Percentiles rank a stretch among this genome's conserved stretches.
phyloP scores from a whole-genome alignment of 2,113 vertebrate species.

The Zosterops lateralis region DNA sequence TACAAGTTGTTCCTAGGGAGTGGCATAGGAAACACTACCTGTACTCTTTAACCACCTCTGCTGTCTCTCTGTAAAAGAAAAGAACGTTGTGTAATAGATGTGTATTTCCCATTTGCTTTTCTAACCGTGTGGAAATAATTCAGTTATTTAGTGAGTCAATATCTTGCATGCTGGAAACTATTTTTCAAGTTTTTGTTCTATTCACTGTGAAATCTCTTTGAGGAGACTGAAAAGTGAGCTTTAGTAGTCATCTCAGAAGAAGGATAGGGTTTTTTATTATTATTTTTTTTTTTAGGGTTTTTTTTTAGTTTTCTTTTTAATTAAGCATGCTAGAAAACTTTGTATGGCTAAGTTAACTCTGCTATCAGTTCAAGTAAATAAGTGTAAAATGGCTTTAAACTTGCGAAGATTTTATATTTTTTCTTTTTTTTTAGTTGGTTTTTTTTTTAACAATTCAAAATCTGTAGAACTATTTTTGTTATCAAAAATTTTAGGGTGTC shows the following conservation, averaged over 20 bases:
- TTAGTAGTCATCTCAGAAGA: neutral
- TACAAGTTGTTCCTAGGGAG: neutral
- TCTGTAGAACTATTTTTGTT: neutral
- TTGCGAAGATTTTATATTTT: neutral
- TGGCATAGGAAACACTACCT: neutral
- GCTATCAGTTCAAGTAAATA: neutral
- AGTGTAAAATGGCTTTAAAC: neutral
- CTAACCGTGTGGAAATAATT: neutral
- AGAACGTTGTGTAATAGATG: neutral
- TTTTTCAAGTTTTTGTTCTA: neutral
- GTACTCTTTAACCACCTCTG: neutral
- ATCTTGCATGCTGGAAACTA: neutral
- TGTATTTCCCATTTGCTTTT: neutral
- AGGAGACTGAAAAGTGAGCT: rapidly evolving
- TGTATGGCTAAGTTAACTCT: neutral
- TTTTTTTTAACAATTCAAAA: neutral
- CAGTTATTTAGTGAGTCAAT: neutral
- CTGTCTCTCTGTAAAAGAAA: neutral
- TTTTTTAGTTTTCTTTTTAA: neutral
- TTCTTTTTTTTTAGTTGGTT: neutral
- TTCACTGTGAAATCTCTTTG: neutral
- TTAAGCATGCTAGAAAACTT: neutral
- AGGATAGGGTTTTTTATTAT: neutral
- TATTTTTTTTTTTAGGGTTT: no score
- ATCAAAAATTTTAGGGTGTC: neutral